Conservation (phyloP, 2,888 invertebrate species). For the Tipula helvola region DNA sequence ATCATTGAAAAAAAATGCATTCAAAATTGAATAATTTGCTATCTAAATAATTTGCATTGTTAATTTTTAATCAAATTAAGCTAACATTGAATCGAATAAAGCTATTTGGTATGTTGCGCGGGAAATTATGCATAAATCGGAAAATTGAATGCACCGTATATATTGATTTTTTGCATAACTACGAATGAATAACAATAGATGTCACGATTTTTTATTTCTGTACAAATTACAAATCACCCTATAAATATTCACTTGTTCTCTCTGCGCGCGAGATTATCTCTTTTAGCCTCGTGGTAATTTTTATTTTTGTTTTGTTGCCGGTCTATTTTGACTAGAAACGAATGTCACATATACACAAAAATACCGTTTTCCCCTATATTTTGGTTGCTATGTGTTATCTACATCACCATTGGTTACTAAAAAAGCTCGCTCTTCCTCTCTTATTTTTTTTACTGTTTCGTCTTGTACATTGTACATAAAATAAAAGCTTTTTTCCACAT, state of each 20-base stretch:
- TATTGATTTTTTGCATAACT: no score
- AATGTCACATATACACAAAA: neutral
- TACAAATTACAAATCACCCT: neutral
- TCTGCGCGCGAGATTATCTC: neutral
- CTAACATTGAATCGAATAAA: no score
- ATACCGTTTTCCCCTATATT: neutral
- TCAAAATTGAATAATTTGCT: no score
- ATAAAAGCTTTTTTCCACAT: neutral
- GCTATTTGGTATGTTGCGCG: no score
- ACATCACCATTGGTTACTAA: neutral
- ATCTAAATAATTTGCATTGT: no score
- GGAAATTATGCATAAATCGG: no score
- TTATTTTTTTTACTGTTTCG: neutral
- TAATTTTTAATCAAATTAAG: no score
- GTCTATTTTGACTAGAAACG: neutral
- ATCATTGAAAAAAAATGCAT: no score
- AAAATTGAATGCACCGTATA: no score
- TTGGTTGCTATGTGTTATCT: neutral
- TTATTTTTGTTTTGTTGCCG: neutral
- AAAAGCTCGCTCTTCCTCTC: neutral
- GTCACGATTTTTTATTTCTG: neutral
- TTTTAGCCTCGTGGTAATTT: neutral
- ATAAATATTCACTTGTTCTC: neutral
- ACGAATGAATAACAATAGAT: neutral
- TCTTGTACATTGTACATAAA: neutral